Evolutionary conservation across 2,888 invertebrate genomes (phyloP).

Genomic region (Drosophila formosana): DNA sequence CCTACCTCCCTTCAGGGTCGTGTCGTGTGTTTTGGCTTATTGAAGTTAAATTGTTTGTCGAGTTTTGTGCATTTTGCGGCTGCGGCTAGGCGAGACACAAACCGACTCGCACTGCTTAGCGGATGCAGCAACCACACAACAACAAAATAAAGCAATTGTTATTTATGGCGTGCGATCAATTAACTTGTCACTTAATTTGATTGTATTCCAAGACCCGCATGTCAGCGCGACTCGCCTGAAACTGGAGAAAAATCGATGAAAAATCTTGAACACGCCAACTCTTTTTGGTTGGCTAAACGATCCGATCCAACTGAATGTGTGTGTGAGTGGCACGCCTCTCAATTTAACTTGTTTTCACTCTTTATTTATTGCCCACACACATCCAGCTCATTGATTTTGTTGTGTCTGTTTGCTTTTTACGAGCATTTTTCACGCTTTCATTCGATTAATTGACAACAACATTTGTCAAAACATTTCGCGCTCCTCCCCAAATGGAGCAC

Average conservation of each 20-base stretch:
- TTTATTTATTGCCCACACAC: constrained; percentile 60
- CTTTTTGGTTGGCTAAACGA: constrained; percentile 51
- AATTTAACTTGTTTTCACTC: constrained; percentile 67
- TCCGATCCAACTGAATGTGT: not conserved
- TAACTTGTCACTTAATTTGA: constrained; percentile 74
- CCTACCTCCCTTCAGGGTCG: not conserved
- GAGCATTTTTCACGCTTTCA: constrained; percentile 71
- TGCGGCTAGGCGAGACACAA: constrained; percentile 33
- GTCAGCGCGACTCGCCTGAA: constrained; percentile 5
- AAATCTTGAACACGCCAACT: constrained; percentile 64
- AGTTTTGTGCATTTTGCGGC: constrained; percentile 20
- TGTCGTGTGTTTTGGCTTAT: constrained; percentile 53
- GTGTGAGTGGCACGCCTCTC: constrained; percentile 36
- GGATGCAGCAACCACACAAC: constrained; percentile 30
- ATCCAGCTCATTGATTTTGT: constrained; percentile 72
- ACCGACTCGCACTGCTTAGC: constrained; percentile 17
- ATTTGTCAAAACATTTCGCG: constrained; percentile 64
- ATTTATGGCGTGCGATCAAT: constrained; percentile 72
- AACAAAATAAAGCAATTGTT: constrained; percentile 21
- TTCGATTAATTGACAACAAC: constrained; percentile 68
- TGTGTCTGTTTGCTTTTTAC: constrained; percentile 46
- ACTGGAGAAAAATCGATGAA: constrained; percentile 17
- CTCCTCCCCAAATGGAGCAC: constrained; percentile 36
- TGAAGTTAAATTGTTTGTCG: constrained; percentile 65
- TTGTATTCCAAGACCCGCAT: constrained; percentile 62